A percentile compares a stretch with the other conserved stretches of the same genome.
Conservation (phyloP, 2,888 invertebrate species). For the Lycia hirtaria region DNA sequence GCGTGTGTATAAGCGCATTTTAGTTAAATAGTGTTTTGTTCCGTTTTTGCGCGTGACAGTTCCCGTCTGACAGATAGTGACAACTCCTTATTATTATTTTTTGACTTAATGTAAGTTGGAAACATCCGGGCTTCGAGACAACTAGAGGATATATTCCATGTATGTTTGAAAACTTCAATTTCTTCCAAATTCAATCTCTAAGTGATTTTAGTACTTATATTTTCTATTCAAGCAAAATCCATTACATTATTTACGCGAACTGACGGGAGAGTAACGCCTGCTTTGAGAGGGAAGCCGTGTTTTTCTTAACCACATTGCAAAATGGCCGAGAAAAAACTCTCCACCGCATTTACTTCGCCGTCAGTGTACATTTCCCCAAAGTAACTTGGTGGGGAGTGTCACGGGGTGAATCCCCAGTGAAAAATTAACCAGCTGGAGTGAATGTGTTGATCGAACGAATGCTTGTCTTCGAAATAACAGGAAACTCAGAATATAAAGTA, state of each 20-base stretch:
- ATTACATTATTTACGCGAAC: conserved; percentile 23
- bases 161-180: background rate
- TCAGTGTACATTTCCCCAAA: conserved; percentile 3
- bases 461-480: too few species aligned
- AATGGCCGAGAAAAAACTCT: conserved; percentile 12
- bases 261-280: conserved; percentile 20
- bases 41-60: too few species aligned
- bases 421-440: conserved; percentile 1
- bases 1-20: too few species aligned
- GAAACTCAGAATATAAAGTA: too few species aligned
- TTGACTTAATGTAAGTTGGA: too few species aligned
- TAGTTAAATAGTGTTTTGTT: too few species aligned
- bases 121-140: too few species aligned
- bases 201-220: too few species aligned
- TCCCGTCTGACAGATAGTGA: too few species aligned
- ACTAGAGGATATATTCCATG: too few species aligned
- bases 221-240: conserved; percentile 1
- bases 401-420: background rate
- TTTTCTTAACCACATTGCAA: conserved; percentile 36
- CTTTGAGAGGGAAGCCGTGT: conserved; percentile 56
- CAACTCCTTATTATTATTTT: too few species aligned
- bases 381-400: conserved; percentile 3
- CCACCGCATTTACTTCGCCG: conserved; percentile 6
- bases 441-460: background rate
- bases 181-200: too few species aligned